Percentiles rank a stretch among this genome's conserved stretches.
These are phyloP conservation scores for Notodonta ziczac DNA, from an alignment of 2,888 invertebrate species.

Conservation along the genomic window DNA sequence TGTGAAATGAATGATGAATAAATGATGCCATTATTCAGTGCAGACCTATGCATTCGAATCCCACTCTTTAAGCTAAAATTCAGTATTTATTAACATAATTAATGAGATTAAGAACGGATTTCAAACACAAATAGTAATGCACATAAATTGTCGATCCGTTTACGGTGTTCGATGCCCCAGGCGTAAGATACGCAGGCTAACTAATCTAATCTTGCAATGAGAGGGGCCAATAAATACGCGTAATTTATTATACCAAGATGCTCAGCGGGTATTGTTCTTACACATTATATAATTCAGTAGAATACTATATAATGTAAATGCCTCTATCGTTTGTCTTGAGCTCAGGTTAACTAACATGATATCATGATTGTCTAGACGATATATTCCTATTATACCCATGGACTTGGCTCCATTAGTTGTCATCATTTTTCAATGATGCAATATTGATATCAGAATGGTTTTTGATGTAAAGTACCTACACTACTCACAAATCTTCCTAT, in stretches of 20 bases:
- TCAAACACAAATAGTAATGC: constrained; percentile 26
- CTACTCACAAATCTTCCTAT: no score
- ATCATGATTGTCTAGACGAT: no score
- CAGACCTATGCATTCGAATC: no score
- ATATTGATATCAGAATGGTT: no score
- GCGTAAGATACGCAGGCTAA: constrained; percentile 56
- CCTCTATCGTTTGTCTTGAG: background rate
- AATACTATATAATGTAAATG: background rate
- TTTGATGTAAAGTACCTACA: no score
- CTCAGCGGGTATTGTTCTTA: background rate
- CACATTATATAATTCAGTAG: background rate
- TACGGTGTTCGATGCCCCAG: constrained; percentile 35
- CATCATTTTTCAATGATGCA: no score
- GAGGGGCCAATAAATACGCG: constrained; percentile 62
- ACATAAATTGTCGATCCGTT: constrained; percentile 53
- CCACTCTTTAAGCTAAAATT: background rate
- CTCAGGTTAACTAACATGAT: no score
- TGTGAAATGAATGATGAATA: no score
- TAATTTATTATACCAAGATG: background rate
- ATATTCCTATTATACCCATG: no score
- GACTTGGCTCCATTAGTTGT: no score
- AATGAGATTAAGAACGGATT: constrained; percentile 19
- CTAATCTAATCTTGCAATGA: constrained; percentile 68
- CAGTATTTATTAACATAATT: constrained; percentile 4
- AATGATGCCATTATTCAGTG: no score